phyloP scores from a whole-genome alignment of 37 sponge, comb jelly and placozoan genomes.

The Mnemiopsis leidyi region DNA sequence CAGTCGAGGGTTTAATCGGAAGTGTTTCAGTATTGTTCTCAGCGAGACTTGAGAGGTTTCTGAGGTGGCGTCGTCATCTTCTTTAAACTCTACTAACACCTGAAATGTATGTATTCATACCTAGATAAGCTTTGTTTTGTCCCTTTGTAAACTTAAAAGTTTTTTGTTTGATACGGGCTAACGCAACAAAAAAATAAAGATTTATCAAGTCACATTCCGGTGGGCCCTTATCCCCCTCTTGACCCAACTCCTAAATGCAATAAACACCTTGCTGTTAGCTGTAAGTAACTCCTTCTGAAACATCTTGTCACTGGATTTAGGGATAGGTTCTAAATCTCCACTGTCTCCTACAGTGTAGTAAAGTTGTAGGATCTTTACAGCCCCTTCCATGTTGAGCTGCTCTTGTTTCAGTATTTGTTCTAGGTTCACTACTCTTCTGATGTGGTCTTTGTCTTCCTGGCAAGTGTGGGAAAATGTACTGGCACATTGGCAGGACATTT shows the following conservation, averaged over 20 bases:
- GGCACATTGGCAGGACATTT: too few species aligned
- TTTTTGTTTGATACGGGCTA: background rate
- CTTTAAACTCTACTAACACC: background rate
- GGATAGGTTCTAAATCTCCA: background rate
- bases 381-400: constrained; percentile 1
- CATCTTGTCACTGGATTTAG: background rate
- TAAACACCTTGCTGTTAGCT: background rate
- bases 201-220: background rate
- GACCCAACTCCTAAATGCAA: background rate
- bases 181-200: background rate
- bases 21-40: background rate
- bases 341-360: background rate
- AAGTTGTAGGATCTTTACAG: constrained; percentile 17
- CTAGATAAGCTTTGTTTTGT: too few species aligned
- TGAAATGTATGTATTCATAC: too few species aligned
- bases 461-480: too few species aligned
- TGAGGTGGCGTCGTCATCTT: background rate
- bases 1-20: constrained; percentile 37
- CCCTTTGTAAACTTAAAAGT: too few species aligned
- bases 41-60: background rate
- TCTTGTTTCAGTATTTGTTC: background rate
- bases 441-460: background rate
- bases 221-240: background rate
- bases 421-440: background rate
- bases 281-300: background rate